Base-by-base conservation (phyloP, 2,113 vertebrate genomes). In the Rhinoderma darwinii region DNA sequence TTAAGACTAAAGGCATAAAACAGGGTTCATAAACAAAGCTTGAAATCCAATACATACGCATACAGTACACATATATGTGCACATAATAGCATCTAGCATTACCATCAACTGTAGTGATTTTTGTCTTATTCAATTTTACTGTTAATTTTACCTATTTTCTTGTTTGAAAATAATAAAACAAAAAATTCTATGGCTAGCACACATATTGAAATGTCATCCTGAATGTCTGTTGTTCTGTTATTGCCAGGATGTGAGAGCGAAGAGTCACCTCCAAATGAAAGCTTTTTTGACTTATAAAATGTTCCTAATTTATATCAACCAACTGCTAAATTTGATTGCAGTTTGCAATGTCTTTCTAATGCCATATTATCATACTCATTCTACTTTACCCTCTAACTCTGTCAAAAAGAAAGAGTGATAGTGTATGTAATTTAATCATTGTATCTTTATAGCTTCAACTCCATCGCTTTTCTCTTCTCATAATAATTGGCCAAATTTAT, bases 401-500 rank as follows among this genome's bases (percentile, higher is more conserved):
- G 92, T 94, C 94, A 95, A 93, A 93, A 92, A 76, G 86, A 92
- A 90, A 94, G 89, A 94, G 88, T 92, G 90, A 93, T 91, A 90
- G 84, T 90, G 85, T 92, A 89, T 91, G 83, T 86, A 90, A 95
- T 94, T 95, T 95, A 94, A 94, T 94, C 94, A 94, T 94, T 92
- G 89, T 88, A 93, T 91, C 89, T 94, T 93, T 94, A 76, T 93
- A 91, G 94, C 92, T 93, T 8, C 93, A 91, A 93, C 91, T 90
- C 90, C 84, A 81, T 91, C 90, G 89, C 50, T 91, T 93, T 91
- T 91, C 90, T 93, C 91, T 91, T 89, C 90, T 82, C 89, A 92
- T 93, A 94, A 95, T 95, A 95, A 95, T 94, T 92, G 91, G 84
- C 89, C 90, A 92, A 93, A 90, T 95, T 96, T 94, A 91, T 93